Conservation (phyloP, 2,113 vertebrate species). For the Baryphthengus martii region DNA sequence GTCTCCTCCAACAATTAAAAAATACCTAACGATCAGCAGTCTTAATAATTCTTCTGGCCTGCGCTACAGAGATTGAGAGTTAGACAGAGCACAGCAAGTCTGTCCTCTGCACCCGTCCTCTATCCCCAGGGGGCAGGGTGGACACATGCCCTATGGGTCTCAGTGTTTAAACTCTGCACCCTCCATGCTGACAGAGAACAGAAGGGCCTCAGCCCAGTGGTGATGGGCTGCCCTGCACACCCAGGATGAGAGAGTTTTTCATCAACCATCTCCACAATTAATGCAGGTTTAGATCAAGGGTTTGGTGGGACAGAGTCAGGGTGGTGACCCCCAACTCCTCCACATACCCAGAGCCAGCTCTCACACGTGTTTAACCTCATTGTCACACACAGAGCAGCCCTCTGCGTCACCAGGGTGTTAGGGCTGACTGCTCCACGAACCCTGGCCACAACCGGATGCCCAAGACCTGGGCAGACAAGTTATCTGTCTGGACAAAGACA, state of each 20-base stretch:
- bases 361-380: rapidly evolving
- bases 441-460: rapidly evolving
- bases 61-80: not conserved
- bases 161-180: not conserved
- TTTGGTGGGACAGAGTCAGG: not conserved
- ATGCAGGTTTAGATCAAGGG: not conserved
- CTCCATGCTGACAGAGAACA: rapidly evolving
- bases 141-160: not conserved
- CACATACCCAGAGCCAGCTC: not conserved
- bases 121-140: not conserved
- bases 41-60: not conserved
- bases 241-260: not conserved
- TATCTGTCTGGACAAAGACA: not conserved
- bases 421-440: rapidly evolving
- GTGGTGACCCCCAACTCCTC: not conserved
- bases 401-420: not conserved
- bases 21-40: not conserved
- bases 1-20: not conserved
- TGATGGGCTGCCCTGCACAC: not conserved
- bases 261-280: not conserved
- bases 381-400: not conserved
- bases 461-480: not conserved
- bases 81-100: not conserved
- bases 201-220: not conserved
- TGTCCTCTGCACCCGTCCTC: not conserved